These are phyloP conservation scores for Gymnoscelis rufifasciata DNA, from an alignment of 2,888 invertebrate species.

Conservation along the genomic window DNA sequence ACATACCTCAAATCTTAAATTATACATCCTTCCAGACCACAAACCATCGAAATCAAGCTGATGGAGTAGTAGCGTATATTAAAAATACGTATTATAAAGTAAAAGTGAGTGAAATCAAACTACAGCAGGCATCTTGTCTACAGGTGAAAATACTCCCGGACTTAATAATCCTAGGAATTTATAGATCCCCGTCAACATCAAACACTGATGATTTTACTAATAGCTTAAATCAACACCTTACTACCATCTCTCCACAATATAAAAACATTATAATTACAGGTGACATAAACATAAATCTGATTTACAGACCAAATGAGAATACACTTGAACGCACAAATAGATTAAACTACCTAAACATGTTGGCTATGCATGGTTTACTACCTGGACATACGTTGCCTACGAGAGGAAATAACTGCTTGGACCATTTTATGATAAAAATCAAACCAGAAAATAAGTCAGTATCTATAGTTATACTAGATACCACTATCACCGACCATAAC, in stretches of 20 bases:
- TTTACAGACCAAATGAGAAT: neutral
- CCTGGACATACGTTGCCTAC: neutral
- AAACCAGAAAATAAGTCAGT: neutral
- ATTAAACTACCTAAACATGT: conserved; percentile 2
- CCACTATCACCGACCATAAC: neutral
- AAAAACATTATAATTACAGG: neutral
- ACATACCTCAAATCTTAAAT: neutral
- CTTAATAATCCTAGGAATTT: neutral
- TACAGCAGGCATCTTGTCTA: neutral
- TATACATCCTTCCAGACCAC: neutral
- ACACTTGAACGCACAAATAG: neutral
- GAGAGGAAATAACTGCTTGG: neutral
- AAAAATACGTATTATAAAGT: neutral
- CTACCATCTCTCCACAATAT: neutral
- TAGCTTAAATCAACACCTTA: neutral
- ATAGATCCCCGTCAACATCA: neutral
- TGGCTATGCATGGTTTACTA: neutral
- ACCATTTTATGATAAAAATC: conserved; percentile 1
- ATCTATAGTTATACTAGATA: neutral
- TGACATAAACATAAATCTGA: conserved; percentile 3
- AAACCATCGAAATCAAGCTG: neutral
- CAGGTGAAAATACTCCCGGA: neutral
- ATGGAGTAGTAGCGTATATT: neutral
- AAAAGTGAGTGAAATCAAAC: neutral
- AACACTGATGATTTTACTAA: neutral